Percentiles rank a stretch among this genome's conserved stretches.
Conservation (phyloP, 2,113 vertebrate species). For the Cephalopholis sonnerati region DNA sequence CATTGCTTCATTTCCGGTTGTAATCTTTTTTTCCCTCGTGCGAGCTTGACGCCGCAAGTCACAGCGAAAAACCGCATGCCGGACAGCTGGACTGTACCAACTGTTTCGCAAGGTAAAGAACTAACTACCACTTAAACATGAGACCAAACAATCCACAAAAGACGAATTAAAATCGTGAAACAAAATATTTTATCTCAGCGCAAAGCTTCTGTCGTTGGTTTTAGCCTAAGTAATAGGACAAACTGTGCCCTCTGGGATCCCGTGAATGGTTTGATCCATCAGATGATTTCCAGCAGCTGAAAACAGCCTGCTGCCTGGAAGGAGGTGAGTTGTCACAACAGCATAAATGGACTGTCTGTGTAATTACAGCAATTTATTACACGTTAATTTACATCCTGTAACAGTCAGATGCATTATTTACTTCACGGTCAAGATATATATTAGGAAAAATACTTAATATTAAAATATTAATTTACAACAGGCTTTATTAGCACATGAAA, state of each 20-base stretch:
- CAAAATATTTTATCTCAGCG: rapidly evolving
- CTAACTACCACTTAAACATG: rapidly evolving
- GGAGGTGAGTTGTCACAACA: background rate
- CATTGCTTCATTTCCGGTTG: background rate
- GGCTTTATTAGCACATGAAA: background rate
- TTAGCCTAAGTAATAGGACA: rapidly evolving
- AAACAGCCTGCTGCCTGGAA: background rate
- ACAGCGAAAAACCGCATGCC: slow-evolving; percentile 57
- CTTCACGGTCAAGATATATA: background rate
- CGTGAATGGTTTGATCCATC: slow-evolving; percentile 68
- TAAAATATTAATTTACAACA: background rate
- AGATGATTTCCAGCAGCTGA: slow-evolving; percentile 72
- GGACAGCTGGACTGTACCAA: slow-evolving; percentile 76
- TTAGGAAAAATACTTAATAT: background rate
- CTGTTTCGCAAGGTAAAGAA: background rate
- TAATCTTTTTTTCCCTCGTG: rapidly evolving
- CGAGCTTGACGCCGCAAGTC: slow-evolving; percentile 14
- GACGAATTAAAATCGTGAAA: rapidly evolving
- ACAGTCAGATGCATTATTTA: background rate
- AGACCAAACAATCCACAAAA: rapidly evolving
- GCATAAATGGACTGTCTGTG: background rate
- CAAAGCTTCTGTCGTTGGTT: rapidly evolving
- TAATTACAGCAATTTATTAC: background rate
- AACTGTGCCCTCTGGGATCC: background rate
- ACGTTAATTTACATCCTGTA: slow-evolving; percentile 1